These are phyloP conservation scores for Amphiprion percula DNA, from an alignment of 2,113 vertebrate genomes.

Conservation along the genomic window DNA sequence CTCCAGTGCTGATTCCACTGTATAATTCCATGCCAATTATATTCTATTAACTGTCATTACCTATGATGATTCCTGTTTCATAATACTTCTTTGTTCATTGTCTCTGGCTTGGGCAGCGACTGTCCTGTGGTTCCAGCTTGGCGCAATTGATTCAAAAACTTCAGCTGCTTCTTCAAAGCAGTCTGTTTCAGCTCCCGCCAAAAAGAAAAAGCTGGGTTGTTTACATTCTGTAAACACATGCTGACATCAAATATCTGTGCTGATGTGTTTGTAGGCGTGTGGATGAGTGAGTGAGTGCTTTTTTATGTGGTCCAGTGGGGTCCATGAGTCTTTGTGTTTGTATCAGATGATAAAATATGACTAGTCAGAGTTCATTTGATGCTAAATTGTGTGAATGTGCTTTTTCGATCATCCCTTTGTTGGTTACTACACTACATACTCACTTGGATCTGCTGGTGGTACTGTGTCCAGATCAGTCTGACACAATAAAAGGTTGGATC, in stretches of 20 bases:
- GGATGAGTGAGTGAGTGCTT: neutral
- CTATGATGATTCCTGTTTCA: slow-evolving; percentile 47
- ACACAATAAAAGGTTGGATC: slow-evolving; percentile 13
- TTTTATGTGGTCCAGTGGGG: slow-evolving; percentile 2
- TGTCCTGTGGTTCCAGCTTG: slow-evolving; percentile 9
- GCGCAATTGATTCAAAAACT: slow-evolving; percentile 48
- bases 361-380: neutral
- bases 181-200: slow-evolving; percentile 29
- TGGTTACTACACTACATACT: neutral
- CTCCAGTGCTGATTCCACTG: slow-evolving; percentile 52
- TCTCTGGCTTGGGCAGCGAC: slow-evolving; percentile 16
- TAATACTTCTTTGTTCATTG: slow-evolving; percentile 64
- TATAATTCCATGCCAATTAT: slow-evolving; percentile 61
- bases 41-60: slow-evolving; percentile 69
- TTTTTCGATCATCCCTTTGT: neutral
- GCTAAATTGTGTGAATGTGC: neutral
- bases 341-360: neutral
- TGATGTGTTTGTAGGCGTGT: slow-evolving; percentile 8
- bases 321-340: slow-evolving; percentile 31
- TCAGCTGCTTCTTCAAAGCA: slow-evolving; percentile 30
- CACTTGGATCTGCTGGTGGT: neutral
- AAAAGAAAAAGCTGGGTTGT: slow-evolving; percentile 21
- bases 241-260: slow-evolving; percentile 19
- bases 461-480: slow-evolving; percentile 26
- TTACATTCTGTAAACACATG: slow-evolving; percentile 47